Base-by-base conservation (phyloP, 2,888 invertebrate species). In the Hydroisotoma schaefferi region DNA sequence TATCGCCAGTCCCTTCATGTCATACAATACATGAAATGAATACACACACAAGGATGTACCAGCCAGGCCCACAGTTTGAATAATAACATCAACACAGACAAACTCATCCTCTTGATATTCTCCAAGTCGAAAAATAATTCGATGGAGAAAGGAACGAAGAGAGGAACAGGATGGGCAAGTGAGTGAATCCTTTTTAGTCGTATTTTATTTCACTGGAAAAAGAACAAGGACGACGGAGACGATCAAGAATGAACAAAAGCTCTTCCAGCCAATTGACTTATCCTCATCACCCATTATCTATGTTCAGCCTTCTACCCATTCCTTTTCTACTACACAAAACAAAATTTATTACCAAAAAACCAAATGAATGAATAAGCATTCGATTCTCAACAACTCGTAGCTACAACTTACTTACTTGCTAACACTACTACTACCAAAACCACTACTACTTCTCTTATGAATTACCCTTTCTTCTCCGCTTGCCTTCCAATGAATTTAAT, bases 181-280 rank as follows among this genome's bases (percentile, higher is more conserved):
- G n/a, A n/a, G n/a, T n/a, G n/a, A n/a, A n/a, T n/a, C n/a, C n/a
- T n/a, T n/a, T n/a, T n/a, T n/a, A n/a, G n/a, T n/a, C n/a, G n/a
- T n/a, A n/a, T n/a, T n/a, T n/a, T n/a, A n/a, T n/a, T n/a, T n/a
- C n/a, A n/a, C n/a, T n/a, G n/a, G n/a, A n/a, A n/a, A n/a, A n/a
- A n/a, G n/a, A n/a, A n/a, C n/a, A n/a, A n/a, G n/a, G n/a, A 15
- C 40, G 20, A 40, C 40, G 51, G 29, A 44, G 33, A 28, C 57
- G 33, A 38, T 29, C 48, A 44, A 48, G 23, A 52, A 28, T 25
- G 46, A 48, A 59, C 43, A 59, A 55, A 53, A 38, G 37, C 48
- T 57, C 65, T 65, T 65, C 65, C 65, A 59, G 55, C 65, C 65
- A 65, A 65, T 65, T 65, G 65, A 65, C 61, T 65, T 58, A 61